Evolutionary conservation across 2,888 invertebrate genomes (phyloP), one percentile per base, ranked within the genome.

Genomic region (Toxonevra muliebris): DNA sequence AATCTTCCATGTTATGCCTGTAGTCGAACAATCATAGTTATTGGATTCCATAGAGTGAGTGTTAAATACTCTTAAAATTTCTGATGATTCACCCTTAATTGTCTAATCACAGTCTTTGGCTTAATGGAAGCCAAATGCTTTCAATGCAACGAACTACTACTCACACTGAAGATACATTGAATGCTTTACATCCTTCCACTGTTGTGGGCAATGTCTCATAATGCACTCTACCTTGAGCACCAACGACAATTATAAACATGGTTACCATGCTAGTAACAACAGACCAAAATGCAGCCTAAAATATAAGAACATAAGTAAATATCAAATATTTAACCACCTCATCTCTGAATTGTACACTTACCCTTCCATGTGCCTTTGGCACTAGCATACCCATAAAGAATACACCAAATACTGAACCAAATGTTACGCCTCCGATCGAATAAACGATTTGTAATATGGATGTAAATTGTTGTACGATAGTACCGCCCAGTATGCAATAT

Each of bases 321-420:
- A 20, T 50, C 15, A 17, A 45, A 8, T 13, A 19, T 20, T 19
- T n/a, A 1, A n/a, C 15, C 43, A 42, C 40, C 41, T 41, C 10
- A 40, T 48, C n/a, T n/a, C n/a, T 53, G 9, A n/a, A 15, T 15
- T 19, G 0, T 11, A 12, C 20, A 69, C 75, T 61, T 58, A 82
- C 83, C 68, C 74, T 76, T 3, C 80, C 86, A 80, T 89, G 89
- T 1, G 88, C 86, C 85, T 87, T 89, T 0, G 92, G 91, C 61
- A 90, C 83, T 69, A 92, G 82, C 87, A 92, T 89, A 42, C 91
- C 92, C 48, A 92, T 79, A 8, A 89, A 85, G 76, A 92, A 92
- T 2, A 91, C 87, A 0, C 90, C 91, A 73, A 89, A 87, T 0
- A 90, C 87, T 5, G 90, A 89, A 13, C 91, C 90, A 10, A 89